A percentile compares a stretch with the other conserved stretches of the same genome.
Evolutionary conservation across 2,797 vertebrate genomes (phyloP).

Genomic region (Gymnoscopelus braueri): DNA sequence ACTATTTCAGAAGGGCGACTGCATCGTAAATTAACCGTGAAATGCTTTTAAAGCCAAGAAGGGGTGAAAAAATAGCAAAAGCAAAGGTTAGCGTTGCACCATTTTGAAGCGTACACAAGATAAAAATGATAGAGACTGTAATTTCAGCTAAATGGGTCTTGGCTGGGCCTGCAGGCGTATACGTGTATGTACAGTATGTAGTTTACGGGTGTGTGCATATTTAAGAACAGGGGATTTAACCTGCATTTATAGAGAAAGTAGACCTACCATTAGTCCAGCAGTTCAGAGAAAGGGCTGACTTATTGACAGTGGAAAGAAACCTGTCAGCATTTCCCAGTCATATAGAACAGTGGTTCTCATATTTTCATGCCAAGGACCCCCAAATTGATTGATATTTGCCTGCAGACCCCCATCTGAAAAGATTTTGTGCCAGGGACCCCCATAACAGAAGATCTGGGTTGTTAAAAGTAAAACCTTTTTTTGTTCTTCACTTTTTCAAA

Average conservation of each 20-base stretch:
- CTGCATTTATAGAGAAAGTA: conserved; percentile 76
- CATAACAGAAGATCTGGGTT: too few species aligned
- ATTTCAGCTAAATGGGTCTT: conserved; percentile 69
- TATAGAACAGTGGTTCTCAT: conserved; percentile 16
- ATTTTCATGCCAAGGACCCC: too few species aligned
- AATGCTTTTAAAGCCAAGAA: conserved; percentile 9
- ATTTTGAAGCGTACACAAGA: conserved; percentile 58
- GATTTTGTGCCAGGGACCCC: too few species aligned
- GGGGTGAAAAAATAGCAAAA: conserved; percentile 11
- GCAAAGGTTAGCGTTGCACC: conserved; percentile 43
- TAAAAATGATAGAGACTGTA: conserved; percentile 73
- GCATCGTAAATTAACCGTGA: conserved; percentile 11
- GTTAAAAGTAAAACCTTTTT: too few species aligned
- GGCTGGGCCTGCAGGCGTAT: conserved; percentile 52
- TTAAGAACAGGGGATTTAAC: conserved; percentile 72
- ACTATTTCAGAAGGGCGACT: conserved; percentile 14
- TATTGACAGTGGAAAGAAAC: conserved; percentile 44
- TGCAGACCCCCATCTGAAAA: too few species aligned
- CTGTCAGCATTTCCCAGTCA: conserved; percentile 59
- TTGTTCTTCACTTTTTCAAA: too few species aligned
- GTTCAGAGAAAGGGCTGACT: conserved; percentile 49
- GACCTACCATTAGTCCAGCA: conserved; percentile 73
- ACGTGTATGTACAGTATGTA: conserved; percentile 59
- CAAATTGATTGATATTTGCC: too few species aligned
- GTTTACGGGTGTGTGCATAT: conserved; percentile 70